Evolutionary conservation across 2,113 vertebrate genomes (phyloP), one percentile per base, ranked within the genome.

Genomic region (Sciurus niger): DNA sequence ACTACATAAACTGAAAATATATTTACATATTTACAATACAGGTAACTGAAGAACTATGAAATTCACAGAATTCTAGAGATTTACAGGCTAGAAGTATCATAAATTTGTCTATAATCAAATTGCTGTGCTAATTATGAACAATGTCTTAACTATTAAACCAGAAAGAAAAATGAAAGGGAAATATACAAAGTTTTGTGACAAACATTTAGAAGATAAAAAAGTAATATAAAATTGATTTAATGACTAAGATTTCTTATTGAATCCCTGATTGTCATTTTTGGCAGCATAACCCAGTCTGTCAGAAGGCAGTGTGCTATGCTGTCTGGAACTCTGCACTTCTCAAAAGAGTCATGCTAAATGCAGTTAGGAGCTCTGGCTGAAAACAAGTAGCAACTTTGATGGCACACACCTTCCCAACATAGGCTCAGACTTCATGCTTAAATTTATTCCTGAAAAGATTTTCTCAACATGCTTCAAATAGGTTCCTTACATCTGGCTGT

Each of bases 31-130:
- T 97, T 96, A 97, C 84, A 97, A 95, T 25, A 92, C 48, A 74
- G 72, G 60, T 67, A 94, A 95, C 72, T 83, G 34, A 89, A 96
- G 20, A 96, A 46, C 77, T 95, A 55, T 85, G 78, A 98, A 97
- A 98, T 98, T 98, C 98, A 98, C 97, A 98, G 96, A 98, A 97
- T 95, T 93, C 28, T 90, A 22, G 93, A 96, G 92, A 97, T 95
- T 97, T 98, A 98, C 79, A 98, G 87, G 72, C 77, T 93, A 84
- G 87, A 98, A 95, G 93, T 89, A 97, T 70, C 90, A 28, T 77
- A 87, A 79, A 89, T 78, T 91, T 96, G 83, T 88, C 95, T 97
- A 93, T 73, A 98, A 97, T 93, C 43, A 70, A 97, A 96, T 89
- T 98, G 98, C 92, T 98, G 91, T 72, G 93, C 96, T 98, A 97